Base-by-base conservation (phyloP, 2,797 vertebrate species). In the Pteronotus mesoamericanus region DNA sequence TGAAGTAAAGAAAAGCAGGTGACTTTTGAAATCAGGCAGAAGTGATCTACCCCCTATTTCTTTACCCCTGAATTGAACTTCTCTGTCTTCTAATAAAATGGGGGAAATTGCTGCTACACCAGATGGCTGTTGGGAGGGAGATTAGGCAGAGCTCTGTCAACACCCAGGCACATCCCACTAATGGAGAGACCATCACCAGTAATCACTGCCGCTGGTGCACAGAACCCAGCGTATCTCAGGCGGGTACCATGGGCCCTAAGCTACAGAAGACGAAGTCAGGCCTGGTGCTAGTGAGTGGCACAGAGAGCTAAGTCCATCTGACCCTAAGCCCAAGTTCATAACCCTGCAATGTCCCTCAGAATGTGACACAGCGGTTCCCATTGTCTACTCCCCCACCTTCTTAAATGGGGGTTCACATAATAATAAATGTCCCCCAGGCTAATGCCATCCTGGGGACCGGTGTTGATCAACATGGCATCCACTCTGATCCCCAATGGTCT, bases 201-300 rank as follows among this genome's bases (percentile, higher is more conserved):
- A 3, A 21, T 19, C 0, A 0, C 2, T 1, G 77, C n/a, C 2
- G 22, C 39, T 7, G 0, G 71, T 9, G 46, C 71, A 9, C 11
- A 0, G 34, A 0, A 0, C 57, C 48, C 68, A 14, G 72, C 2
- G 0, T 4, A 0, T 6, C 32, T 6, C 18, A 1, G 9, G 39
- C 6, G 11, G 89, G n/a, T 0, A 2, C 34, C 2, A 26, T 53
- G 3, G 0, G 7, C 29, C 34, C 51, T 84, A 2, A 21, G 29
- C 55, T 9, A 14, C 51, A 53, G 84, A 39, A 39, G 72, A 61
- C 22, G 12, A 79, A 39, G 42, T 42, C 0, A 5, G 18, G n/a
- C 34, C 32, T 5, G 29, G 68, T 5, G 66, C 16, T 15, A 34
- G 80, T 10, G 75, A 59, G 42, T 6, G 37, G 55, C 29, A 24